phyloP scores from a whole-genome alignment of 1,140 invertebrate species.

The Tetramorium alpestre region DNA sequence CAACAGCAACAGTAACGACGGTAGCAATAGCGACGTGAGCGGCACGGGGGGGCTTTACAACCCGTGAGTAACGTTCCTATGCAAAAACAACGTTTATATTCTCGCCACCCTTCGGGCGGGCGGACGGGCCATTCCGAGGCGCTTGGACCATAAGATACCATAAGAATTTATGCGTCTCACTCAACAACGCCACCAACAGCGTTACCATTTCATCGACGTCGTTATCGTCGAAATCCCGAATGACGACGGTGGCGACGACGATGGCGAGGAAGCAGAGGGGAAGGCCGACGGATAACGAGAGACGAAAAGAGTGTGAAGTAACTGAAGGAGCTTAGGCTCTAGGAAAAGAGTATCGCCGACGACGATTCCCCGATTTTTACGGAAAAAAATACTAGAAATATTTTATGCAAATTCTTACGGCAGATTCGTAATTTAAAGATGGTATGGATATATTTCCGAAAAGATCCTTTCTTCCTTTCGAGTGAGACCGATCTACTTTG shows the following conservation, averaged over 20 bases:
- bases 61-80: slow-evolving; percentile 51
- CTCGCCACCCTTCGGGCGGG: slow-evolving; percentile 41
- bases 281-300: slow-evolving; percentile 7
- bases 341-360: neutral
- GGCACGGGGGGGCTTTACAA: slow-evolving; percentile 44
- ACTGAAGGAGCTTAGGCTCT: neutral
- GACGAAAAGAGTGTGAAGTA: slow-evolving; percentile 31
- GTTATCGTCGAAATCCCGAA: slow-evolving; percentile 54
- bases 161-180: slow-evolving; percentile 71
- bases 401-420: neutral
- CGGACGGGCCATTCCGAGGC: slow-evolving; percentile 40
- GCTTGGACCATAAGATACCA: slow-evolving; percentile 60
- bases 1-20: neutral
- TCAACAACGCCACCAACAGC: slow-evolving; percentile 55
- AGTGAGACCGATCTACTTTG: neutral
- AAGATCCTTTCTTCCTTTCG: neutral
- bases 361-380: neutral
- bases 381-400: neutral
- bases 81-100: slow-evolving; percentile 72
- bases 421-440: neutral
- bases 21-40: slow-evolving; percentile 10
- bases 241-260: slow-evolving; percentile 10
- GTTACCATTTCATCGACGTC: slow-evolving; percentile 53
- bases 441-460: neutral
- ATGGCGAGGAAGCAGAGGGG: slow-evolving; percentile 21